Evolutionary conservation across 2,113 vertebrate species (phyloP), one percentile per base, ranked within the genome.

Genomic region (Mormyrus iriodes): DNA sequence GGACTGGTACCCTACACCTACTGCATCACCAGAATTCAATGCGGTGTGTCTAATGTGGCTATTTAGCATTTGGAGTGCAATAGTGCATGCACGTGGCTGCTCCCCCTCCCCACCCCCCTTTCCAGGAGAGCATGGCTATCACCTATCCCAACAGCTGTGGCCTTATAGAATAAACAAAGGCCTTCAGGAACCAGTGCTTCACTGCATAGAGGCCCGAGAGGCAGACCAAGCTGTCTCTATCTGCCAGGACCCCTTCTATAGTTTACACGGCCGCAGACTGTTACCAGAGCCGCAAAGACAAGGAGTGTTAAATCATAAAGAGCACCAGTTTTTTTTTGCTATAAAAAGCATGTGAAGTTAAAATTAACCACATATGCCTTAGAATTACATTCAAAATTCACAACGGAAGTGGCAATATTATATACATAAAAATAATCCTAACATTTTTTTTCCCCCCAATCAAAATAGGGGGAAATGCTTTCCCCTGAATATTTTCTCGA

Each of bases 11-110:
- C 93, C 93, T 93, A 94, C 92, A 91, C 92, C 94, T 93, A 94
- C 90, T 90, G 93, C 94, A 95, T 95, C 94, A 96, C 93, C 95
- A 95, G 94, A 92, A 92, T 92, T 93, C 96, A 96, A 96, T 95
- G 94, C 90, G 92, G 93, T 96, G 95, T 96, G 95, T 96, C 95
- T 96, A 96, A 96, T 96, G 95, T 92, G 92, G 92, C 95, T 94
- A 95, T 96, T 96, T 95, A 96, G 94, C 91, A 94, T 95, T 94
- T 93, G 93, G 94, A 92, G 95, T 91, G 94, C 95, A 96, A 93
- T 90, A 93, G 94, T 91, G 95, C 94, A 93, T 94, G 93, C 91
- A 93, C 92, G 92, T 92, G 93, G 94, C 94, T 95, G 95, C 92
- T 84, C 46, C 17, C 24, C 24, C 31, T 19, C 39, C 65, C 7